These are phyloP conservation scores for Castor canadensis DNA, from an alignment of 2,113 vertebrate species.

Conservation along the genomic window DNA sequence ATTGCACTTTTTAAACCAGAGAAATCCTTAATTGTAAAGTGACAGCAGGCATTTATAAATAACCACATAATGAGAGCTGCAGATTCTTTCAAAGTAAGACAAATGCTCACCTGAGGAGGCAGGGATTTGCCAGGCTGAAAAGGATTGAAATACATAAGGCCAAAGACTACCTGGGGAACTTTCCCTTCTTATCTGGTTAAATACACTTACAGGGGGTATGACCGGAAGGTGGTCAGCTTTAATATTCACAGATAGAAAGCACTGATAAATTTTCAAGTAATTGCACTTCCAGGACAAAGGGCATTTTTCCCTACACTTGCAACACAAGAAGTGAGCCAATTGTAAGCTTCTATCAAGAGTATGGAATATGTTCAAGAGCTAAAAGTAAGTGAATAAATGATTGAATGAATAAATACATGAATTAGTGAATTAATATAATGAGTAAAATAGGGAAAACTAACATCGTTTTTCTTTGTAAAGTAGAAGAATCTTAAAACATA, in stretches of 20 bases:
- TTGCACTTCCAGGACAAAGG: neutral
- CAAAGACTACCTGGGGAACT: neutral
- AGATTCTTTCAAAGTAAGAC: slow-evolving; percentile 18
- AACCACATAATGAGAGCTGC: neutral
- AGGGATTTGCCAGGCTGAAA: neutral
- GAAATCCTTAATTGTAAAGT: neutral
- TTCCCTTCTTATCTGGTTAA: neutral
- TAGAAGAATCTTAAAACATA: neutral
- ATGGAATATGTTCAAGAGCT: neutral
- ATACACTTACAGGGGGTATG: neutral
- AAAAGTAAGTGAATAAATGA: neutral
- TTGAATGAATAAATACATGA: neutral
- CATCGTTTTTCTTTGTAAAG: neutral
- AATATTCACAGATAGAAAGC: neutral
- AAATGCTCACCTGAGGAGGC: neutral
- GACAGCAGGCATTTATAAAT: slow-evolving; percentile 17
- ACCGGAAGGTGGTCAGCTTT: neutral
- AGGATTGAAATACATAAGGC: neutral
- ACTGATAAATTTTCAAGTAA: neutral
- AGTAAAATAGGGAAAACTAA: neutral
- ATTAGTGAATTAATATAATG: neutral
- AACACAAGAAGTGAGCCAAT: neutral
- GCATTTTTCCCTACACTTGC: neutral
- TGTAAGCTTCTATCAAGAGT: neutral
- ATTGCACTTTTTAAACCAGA: slow-evolving; percentile 7